A percentile compares a stretch with the other conserved stretches of the same genome.
phyloP scores from a whole-genome alignment of 2,888 invertebrate genomes.

The Zygogramma bicolorata region DNA sequence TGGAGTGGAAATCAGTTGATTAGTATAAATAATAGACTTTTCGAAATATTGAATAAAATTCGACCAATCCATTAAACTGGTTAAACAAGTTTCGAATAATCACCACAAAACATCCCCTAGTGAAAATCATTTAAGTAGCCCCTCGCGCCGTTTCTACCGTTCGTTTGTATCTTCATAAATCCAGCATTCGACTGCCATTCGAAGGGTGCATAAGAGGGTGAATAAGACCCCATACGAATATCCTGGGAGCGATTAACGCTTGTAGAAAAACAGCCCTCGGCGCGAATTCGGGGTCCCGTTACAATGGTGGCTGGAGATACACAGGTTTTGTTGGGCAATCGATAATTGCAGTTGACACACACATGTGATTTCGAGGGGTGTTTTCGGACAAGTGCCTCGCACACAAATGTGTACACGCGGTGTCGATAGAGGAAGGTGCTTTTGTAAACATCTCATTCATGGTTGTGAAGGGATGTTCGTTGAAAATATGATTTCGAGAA shows the following conservation, averaged over 20 bases:
- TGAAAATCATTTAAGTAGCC: neutral
- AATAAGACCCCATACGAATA: constrained; percentile 32
- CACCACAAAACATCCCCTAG: neutral
- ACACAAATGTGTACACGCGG: constrained; percentile 17
- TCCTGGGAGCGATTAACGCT: constrained; percentile 43
- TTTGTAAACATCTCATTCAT: neutral
- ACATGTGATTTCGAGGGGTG: constrained; percentile 23
- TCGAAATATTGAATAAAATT: too few species aligned
- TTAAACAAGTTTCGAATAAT: neutral
- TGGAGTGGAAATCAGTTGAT: too few species aligned
- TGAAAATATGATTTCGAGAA: too few species aligned
- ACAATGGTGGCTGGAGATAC: constrained; percentile 36
- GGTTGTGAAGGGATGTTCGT: neutral
- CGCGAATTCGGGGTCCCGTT: constrained; percentile 36
- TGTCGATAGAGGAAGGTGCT: neutral
- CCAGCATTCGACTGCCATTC: constrained; percentile 4
- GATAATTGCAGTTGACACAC: constrained; percentile 36
- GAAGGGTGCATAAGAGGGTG: constrained; percentile 38
- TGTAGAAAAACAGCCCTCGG: constrained; percentile 41
- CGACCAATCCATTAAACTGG: too few species aligned
- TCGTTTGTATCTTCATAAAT: constrained; percentile 8
- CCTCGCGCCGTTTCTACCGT: neutral
- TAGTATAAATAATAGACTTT: too few species aligned
- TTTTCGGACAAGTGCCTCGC: constrained; percentile 27
- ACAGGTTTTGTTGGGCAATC: constrained; percentile 38